phyloP scores from a whole-genome alignment of 2,888 invertebrate genomes.

The Caenorhabditis zanzibari region DNA sequence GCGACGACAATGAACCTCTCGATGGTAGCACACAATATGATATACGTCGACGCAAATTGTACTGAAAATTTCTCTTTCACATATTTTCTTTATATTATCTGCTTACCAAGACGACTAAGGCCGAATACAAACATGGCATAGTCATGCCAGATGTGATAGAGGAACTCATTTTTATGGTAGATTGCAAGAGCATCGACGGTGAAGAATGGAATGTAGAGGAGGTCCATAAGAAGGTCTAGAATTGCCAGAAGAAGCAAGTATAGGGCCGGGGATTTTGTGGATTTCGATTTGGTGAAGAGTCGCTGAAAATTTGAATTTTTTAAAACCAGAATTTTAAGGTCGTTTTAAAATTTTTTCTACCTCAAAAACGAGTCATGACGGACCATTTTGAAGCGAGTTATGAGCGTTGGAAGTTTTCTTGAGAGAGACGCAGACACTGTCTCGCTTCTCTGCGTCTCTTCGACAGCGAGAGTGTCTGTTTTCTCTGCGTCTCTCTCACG shows the following conservation, averaged over 20 bases:
- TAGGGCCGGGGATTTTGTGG: constrained; percentile 72
- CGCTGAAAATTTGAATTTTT: constrained; percentile 65
- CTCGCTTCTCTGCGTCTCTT: no score
- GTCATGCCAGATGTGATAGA: constrained; percentile 78
- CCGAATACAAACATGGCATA: constrained; percentile 79
- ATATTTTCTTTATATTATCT: not conserved
- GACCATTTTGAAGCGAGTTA: no score
- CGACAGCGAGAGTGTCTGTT: no score
- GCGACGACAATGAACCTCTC: constrained; percentile 79
- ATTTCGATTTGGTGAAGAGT: constrained; percentile 71
- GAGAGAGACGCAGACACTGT: no score
- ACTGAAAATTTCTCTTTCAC: constrained; percentile 69
- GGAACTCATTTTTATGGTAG: constrained; percentile 73
- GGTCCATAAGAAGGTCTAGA: constrained; percentile 78
- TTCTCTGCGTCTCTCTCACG: no score
- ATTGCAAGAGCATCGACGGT: constrained; percentile 79
- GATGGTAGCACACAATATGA: constrained; percentile 79
- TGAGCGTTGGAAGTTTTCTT: no score
- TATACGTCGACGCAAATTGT: constrained; percentile 80
- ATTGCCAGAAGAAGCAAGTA: constrained; percentile 75
- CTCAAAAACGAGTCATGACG: no score
- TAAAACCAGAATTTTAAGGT: no score
- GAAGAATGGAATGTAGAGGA: constrained; percentile 81
- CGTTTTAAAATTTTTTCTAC: no score
- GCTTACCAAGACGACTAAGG: constrained; percentile 73